Conservation (phyloP, 2,888 invertebrate genomes). For the Stramonita haemastoma region DNA sequence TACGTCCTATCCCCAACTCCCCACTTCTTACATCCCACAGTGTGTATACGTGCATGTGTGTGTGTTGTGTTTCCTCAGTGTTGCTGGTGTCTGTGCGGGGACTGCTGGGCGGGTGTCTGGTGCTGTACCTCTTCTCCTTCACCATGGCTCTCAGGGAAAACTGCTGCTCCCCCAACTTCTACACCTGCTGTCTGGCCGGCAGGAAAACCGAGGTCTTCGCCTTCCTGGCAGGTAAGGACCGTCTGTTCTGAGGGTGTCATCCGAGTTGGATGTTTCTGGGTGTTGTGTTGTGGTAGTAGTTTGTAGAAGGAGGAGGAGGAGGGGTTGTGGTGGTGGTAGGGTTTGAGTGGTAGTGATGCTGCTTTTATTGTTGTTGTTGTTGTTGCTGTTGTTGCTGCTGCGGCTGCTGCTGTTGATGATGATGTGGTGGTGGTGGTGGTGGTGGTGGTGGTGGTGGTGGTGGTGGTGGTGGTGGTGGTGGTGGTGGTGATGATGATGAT, state of each 20-base stretch:
- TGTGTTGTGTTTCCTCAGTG: neutral
- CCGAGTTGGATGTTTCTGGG: neutral
- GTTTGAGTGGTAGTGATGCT: no score
- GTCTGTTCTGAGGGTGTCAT: neutral
- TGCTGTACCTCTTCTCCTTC: slow-evolving; percentile 35
- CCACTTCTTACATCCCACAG: neutral
- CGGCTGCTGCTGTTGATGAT: no score
- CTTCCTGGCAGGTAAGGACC: slow-evolving; percentile 29
- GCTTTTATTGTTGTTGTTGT: no score
- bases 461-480: no score
- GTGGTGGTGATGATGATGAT: no score
- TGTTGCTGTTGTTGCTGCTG: no score
- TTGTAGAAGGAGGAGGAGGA: no score
- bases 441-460: neutral
- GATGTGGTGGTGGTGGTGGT: no score
- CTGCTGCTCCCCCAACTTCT: slow-evolving; percentile 42
- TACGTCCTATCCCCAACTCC: no score
- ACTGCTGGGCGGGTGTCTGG: slow-evolving; percentile 30
- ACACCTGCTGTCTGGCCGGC: slow-evolving; percentile 42
- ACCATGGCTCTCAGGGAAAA: slow-evolving; percentile 40
- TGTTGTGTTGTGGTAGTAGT: neutral
- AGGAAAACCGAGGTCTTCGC: slow-evolving; percentile 40
- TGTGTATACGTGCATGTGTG: neutral
- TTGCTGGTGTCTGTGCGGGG: slow-evolving; percentile 22
- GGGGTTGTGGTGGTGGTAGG: neutral